Evolutionary conservation across 2,797 vertebrate species (phyloP).

Genomic region (Poeciliopsis paucimaculata): DNA sequence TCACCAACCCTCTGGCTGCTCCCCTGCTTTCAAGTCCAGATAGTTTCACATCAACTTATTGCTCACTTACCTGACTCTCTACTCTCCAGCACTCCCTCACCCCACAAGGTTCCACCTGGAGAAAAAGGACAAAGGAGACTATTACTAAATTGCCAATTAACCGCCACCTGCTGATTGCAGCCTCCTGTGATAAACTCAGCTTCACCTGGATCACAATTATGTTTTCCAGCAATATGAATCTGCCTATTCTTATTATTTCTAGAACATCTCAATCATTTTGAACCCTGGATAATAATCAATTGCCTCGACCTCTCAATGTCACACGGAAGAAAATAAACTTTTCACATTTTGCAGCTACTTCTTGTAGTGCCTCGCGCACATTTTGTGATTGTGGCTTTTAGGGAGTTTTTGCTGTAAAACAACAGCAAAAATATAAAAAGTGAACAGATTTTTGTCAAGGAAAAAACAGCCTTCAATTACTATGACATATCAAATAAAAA

Average conservation of each 20-base stretch:
- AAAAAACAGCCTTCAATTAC: background rate
- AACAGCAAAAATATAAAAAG: background rate
- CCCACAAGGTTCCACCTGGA: background rate
- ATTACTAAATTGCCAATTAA: background rate
- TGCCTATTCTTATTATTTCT: background rate
- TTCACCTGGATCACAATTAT: background rate
- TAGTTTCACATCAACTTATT: background rate
- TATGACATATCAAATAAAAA: background rate
- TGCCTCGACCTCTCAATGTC: background rate
- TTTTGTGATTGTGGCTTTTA: background rate
- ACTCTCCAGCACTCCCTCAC: background rate
- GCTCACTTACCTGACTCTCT: background rate
- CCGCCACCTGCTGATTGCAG: background rate
- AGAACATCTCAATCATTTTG: background rate
- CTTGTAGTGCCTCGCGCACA: background rate
- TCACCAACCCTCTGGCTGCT: background rate
- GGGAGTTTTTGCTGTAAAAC: background rate
- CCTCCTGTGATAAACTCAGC: background rate
- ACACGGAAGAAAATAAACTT: background rate
- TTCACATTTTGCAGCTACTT: background rate
- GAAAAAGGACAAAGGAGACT: background rate
- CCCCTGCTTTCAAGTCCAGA: background rate
- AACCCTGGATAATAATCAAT: background rate
- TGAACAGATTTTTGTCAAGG: background rate
- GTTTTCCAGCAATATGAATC: background rate